Evolutionary conservation across 2,888 invertebrate genomes (phyloP), one percentile per base, ranked within the genome.

Genomic region (Drosophila nigricruria): DNA sequence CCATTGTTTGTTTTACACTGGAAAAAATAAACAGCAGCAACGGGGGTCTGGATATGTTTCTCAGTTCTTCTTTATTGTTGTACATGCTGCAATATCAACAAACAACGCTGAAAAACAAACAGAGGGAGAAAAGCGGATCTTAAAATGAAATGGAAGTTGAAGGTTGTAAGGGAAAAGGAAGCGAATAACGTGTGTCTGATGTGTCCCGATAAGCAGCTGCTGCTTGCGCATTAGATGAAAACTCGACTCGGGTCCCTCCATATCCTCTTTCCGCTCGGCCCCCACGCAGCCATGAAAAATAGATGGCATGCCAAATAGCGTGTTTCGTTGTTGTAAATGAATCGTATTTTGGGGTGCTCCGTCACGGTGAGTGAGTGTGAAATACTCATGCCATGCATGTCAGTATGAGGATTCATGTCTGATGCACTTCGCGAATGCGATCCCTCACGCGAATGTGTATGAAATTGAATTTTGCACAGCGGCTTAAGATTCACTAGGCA

Each of bases 171-270:
- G 43, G 20, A 62, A 20, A 42, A 16, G 53, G 36, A 65, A 45
- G 42, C 12, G 42, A 63, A 61, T 18, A 60, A 52, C 66, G 56
- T 64, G 64, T 59, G 61, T 66, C 73, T 66, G 66, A 79, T 79
- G 65, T 66, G 75, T 42, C 14, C 52, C 36, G 75, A 79, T 79
- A 77, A 77, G 69, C 75, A 74, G 60, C 79, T 57, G 65, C 75
- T 65, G 36, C 79, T 74, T 49, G 68, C 45, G 69, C 76, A 61
- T 78, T 62, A 68, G 42, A 38, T 53, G n/a, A 75, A 27, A 16
- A 30, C 47, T 59, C 38, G 49, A 40, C 10, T 8, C 20, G 16
- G 18, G 6, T 27, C 10, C 1, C 20, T 61, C 5, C 36, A 9
- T 9, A 16, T 27, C 10, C 12, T 16, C 9, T 8, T 36, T 16